A percentile compares a stretch with the other conserved stretches of the same genome.
Evolutionary conservation across 2,888 invertebrate genomes (phyloP).

Genomic region (Flexamia atlantica): DNA sequence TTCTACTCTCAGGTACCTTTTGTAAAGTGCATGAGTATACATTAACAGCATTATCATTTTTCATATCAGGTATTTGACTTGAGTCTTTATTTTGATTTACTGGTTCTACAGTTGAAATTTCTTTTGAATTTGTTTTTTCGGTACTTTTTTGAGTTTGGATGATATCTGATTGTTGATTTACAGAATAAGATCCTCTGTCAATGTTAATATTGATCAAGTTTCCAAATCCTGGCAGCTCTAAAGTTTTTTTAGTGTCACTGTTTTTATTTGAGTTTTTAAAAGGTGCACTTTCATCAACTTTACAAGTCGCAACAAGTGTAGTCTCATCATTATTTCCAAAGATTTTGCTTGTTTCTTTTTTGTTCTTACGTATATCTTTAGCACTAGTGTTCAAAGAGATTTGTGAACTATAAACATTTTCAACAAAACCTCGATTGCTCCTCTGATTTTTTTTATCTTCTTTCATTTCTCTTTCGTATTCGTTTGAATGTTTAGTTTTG

Average conservation of each 20-base stretch:
- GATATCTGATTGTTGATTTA: neutral
- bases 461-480: neutral
- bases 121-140: neutral
- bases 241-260: neutral
- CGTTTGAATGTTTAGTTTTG: neutral
- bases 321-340: neutral
- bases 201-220: slow-evolving; percentile 34
- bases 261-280: neutral
- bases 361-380: neutral
- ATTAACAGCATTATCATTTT: no score
- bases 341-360: neutral
- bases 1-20: no score
- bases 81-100: neutral
- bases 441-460: neutral
- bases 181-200: slow-evolving; percentile 22
- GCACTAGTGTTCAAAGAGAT: neutral
- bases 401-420: neutral
- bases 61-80: neutral
- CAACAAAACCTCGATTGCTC: neutral
- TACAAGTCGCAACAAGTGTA: neutral
- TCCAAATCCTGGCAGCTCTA: slow-evolving; percentile 13
- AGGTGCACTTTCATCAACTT: neutral
- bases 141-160: neutral
- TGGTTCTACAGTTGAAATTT: neutral
- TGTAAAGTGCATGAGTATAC: no score